phyloP scores from a whole-genome alignment of 2,797 vertebrate species.

The Paedocypris micromegethes region DNA sequence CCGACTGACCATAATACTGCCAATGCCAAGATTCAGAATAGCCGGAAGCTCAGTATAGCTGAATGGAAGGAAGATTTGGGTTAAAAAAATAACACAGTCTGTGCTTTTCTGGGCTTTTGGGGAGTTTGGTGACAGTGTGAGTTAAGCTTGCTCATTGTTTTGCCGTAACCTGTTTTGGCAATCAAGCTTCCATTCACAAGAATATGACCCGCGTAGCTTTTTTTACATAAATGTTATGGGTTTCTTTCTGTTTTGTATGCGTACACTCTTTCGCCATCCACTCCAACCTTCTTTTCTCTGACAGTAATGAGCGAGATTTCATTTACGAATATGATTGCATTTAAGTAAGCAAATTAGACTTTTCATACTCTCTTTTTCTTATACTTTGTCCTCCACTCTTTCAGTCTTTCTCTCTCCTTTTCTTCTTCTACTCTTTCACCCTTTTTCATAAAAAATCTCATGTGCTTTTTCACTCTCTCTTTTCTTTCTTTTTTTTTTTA shows the following conservation, averaged over 20 bases:
- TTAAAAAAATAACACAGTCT: background rate
- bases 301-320: conserved; percentile 57
- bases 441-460: no score
- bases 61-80: conserved; percentile 8
- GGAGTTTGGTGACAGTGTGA: no score
- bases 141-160: no score
- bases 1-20: conserved; percentile 15
- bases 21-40: conserved; percentile 3
- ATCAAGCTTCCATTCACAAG: no score
- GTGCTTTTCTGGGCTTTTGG: no score
- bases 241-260: conserved; percentile 9
- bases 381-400: no score
- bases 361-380: conserved; percentile 23
- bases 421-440: no score
- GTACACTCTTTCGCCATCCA: conserved; percentile 9
- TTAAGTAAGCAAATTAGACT: conserved; percentile 61
- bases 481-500: no score
- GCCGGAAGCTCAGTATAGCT: background rate
- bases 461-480: no score
- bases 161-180: no score
- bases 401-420: no score
- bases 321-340: conserved; percentile 62
- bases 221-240: background rate
- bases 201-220: background rate
- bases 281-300: conserved; percentile 41